Conservation (phyloP, 2,797 vertebrate species). For the Lepilemur septentrionalis region DNA sequence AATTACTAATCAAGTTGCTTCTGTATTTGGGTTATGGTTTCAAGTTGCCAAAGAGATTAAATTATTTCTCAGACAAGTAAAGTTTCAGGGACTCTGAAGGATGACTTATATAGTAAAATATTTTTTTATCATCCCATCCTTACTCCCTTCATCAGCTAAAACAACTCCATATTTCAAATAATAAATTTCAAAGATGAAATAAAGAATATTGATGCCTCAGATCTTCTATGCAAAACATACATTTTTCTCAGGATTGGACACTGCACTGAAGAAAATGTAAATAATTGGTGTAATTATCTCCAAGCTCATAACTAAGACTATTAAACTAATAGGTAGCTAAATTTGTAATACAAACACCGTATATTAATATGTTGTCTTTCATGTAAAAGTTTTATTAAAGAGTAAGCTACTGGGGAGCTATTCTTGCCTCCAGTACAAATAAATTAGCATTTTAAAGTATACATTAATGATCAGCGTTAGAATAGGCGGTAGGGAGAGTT, state of each 20-base stretch:
- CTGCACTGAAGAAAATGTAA: neutral
- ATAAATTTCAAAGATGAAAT: neutral
- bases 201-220: neutral
- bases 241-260: neutral
- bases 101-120: neutral
- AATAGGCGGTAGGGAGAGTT: neutral
- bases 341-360: neutral
- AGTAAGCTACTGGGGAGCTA: neutral
- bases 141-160: neutral
- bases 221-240: neutral
- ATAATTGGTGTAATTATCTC: neutral
- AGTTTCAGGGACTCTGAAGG: neutral
- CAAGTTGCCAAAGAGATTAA: neutral
- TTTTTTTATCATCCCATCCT: neutral
- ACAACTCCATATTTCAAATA: neutral
- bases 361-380: neutral
- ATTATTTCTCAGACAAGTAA: neutral
- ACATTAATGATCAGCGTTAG: neutral
- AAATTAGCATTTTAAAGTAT: neutral
- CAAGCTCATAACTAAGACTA: neutral
- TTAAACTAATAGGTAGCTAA: neutral
- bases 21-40: neutral
- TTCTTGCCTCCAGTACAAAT: neutral
- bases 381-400: neutral
- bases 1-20: neutral